Evolutionary conservation across 2,113 vertebrate genomes (phyloP), one percentile per base, ranked within the genome.

Genomic region (Zosterops japonicus): DNA sequence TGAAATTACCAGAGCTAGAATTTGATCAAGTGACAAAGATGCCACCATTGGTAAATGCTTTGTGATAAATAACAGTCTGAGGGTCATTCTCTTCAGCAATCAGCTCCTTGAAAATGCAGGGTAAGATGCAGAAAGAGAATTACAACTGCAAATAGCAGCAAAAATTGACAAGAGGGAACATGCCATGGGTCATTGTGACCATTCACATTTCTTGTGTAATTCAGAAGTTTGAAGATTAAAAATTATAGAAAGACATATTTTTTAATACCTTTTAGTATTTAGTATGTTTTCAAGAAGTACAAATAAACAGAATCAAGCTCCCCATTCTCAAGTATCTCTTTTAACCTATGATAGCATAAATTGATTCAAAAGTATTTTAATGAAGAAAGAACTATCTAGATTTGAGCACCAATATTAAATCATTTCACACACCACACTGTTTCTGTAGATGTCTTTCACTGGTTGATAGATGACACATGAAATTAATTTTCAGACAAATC

Each of bases 21-120:
- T 89, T 74, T 42, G 50, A 92, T 93, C 56, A 74, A 61, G 27
- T 46, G 60, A 80, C 63, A 49, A 60, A 80, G 46, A 83, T 70
- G 27, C 3, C 85, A 65, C 50, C 59, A 39, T 14, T 89, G 56
- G 50, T 84, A 81, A 87, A 87, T 12, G 5, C 46, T 74, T 49
- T 2, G 3, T 47, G 23, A 74, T 91, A 74, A 94, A 57, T n/a
- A 65, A n/a, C 16, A 13, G 14, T 78, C 68, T 65, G 25, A 83
- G 57, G 28, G n/a, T 69, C 72, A 76, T 52, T 64, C 42, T 77
- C 59, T 57, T 77, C 59, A 75, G 52, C 25, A 77, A 77, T 9
- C 9, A 65, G 22, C 15, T 86, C 46, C 46, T 65, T 55, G 56
- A 81, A 86, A 93, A 65, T 3, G 14, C 21, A 83, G 10, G 14